Base-by-base conservation (phyloP, 2,888 invertebrate species). In the Microctonus brassicae region DNA sequence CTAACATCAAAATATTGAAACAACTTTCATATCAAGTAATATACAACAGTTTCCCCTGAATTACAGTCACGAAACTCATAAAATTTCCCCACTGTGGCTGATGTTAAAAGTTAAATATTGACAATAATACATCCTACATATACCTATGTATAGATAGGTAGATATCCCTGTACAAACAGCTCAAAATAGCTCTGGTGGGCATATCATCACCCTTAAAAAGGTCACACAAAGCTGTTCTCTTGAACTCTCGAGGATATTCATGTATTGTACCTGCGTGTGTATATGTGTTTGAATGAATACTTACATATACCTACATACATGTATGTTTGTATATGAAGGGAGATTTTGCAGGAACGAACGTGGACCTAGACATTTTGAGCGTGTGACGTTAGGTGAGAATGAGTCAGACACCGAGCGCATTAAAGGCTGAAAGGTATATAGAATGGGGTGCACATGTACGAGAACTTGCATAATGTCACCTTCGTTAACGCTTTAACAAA, bases 401-500 rank as follows among this genome's bases (percentile, higher is more conserved):
- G 47, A 62, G 62, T 62, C 33, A 47, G 17, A 24, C 52, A 24
- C 29, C 10, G 33, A 52, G 11, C 63, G 52, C 63, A 64, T 64
- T 64, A 64, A 64, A 17, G 52, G n/a, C 52, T 42, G 26, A 63
- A 63, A 57, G 33, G 33, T 29, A 64, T 6, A 52, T 13, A 17
- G 64, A 13, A 47, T n/a, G 13, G 22, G 22, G 36, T 24, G 55
- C 10, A 29, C 47, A 39, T 47, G 29, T 20, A 67, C 42, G 39
- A 58, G 67, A 20, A 29, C 26, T 68, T 61, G 68, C 52, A 68
- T 68, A 68, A 68, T 68, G 60, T 52, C 60, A 34, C 60, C 52
- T 61, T 33, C 60, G 68, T 68, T 68, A 68, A 61, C 52, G 60
- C 60, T 68, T 47, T 68, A 68, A 68, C 60, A 47, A 29, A n/a